Evolutionary conservation across 2,888 invertebrate species (phyloP).

Genomic region (Agapostemon virescens): DNA sequence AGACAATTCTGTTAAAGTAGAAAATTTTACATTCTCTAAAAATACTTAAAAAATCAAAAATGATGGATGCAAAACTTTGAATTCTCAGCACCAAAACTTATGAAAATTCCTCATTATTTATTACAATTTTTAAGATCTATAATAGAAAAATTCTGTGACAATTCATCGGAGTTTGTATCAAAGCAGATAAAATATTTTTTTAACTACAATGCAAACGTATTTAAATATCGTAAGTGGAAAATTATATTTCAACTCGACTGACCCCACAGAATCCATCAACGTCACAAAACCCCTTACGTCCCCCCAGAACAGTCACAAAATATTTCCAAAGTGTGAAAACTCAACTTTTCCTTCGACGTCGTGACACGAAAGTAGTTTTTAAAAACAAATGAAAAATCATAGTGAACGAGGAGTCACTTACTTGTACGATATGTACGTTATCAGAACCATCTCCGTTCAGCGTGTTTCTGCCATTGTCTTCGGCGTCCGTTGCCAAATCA

Average conservation of each 20-base stretch:
- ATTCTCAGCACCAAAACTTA: background rate
- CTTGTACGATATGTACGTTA: constrained; percentile 31
- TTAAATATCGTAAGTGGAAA: too few relatives aligned
- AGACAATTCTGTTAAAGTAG: background rate
- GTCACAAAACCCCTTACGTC: background rate
- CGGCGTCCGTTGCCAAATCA: constrained; percentile 52
- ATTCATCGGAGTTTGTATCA: too few relatives aligned
- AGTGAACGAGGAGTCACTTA: constrained; percentile 21
- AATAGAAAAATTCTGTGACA: background rate
- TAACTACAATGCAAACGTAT: too few relatives aligned
- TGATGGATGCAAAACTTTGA: background rate
- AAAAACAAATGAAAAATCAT: background rate
- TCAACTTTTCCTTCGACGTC: background rate
- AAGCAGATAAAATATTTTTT: too few relatives aligned
- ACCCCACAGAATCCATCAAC: too few relatives aligned
- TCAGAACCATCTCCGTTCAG: constrained; percentile 17
- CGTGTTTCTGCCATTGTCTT: constrained; percentile 29
- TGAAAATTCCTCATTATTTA: background rate
- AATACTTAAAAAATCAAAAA: background rate
- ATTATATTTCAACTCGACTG: too few relatives aligned
- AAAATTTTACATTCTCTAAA: background rate
- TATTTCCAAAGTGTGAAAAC: background rate
- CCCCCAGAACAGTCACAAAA: background rate
- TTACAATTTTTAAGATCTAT: background rate
- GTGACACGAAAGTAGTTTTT: background rate